Evolutionary conservation across 2,888 invertebrate genomes (phyloP).

Genomic region (Melinopterus prodromus): DNA sequence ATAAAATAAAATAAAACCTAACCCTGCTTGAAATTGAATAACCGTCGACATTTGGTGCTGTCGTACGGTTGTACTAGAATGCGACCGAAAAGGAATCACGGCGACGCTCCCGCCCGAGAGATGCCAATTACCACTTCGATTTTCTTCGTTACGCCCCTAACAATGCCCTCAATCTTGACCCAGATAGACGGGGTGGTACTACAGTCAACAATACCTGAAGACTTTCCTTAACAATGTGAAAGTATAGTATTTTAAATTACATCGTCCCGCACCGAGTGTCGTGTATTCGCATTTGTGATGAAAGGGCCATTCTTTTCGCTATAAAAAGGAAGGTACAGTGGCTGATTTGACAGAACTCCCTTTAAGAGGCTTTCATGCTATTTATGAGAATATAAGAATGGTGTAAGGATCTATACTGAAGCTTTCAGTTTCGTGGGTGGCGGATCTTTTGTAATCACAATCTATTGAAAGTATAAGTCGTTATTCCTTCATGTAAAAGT

Average conservation of each 20-base stretch:
- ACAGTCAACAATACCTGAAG: slow-evolving; percentile 16
- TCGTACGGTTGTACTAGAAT: background rate
- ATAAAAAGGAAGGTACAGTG: background rate
- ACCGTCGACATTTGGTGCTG: background rate
- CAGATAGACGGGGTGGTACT: slow-evolving; percentile 13
- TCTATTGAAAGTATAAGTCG: no score
- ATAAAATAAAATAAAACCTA: slow-evolving; percentile 21
- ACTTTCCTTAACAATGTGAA: background rate
- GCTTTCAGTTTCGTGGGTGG: background rate
- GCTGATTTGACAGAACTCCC: background rate
- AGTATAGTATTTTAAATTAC: slow-evolving; percentile 4
- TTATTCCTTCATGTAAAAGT: no score
- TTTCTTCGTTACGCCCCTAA: slow-evolving; percentile 24
- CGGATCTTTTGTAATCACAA: no score
- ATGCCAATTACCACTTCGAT: slow-evolving; percentile 25
- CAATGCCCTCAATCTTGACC: slow-evolving; percentile 25
- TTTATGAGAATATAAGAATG: background rate
- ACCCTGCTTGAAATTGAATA: slow-evolving; percentile 18
- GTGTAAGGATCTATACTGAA: background rate
- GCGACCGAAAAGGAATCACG: slow-evolving; percentile 9
- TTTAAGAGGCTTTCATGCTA: background rate
- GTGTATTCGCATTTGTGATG: background rate
- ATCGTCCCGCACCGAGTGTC: background rate
- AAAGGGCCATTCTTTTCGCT: background rate
- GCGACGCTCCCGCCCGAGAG: background rate